Base-by-base conservation (phyloP, 35 echinoderm and acorn worm genomes). In the Antedon bifida region DNA sequence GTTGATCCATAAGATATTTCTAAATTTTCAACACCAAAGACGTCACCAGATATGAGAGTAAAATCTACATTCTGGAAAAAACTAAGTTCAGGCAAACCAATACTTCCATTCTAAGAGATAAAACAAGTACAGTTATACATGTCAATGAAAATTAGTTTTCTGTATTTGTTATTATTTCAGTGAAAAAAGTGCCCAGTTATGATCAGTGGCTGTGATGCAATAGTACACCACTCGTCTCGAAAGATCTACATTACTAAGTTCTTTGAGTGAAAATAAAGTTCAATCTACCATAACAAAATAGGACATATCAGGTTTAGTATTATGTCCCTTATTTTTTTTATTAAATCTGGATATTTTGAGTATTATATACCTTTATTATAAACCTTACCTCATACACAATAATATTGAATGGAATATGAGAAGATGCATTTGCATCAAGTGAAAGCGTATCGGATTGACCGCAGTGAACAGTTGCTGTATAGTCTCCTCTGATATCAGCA, bases 311-410 rank as follows among this genome's bases (percentile, higher is more conserved):
- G n/a, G n/a, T n/a, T n/a, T n/a, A n/a, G n/a, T n/a, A n/a, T n/a
- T n/a, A n/a, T n/a, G n/a, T n/a, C n/a, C n/a, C n/a, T n/a, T n/a
- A n/a, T n/a, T n/a, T n/a, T n/a, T n/a, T n/a, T n/a, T n/a, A n/a
- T n/a, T n/a, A n/a, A n/a, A n/a, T n/a, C n/a, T n/a, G n/a, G n/a
- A n/a, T n/a, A n/a, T n/a, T n/a, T n/a, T n/a, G n/a, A n/a, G n/a
- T n/a, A n/a, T n/a, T n/a, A n/a, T n/a, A n/a, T n/a, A n/a, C n/a
- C n/a, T n/a, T n/a, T n/a, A n/a, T 4, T 32, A 31, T 77, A 3
- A 16, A 33, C 38, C 77, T 35, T 85, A 96, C 92, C 92, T 96
- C 77, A 83, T 96, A 96, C 0, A 96, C 80, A 1, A 85, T 46
- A 5, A 96, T 35, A 83, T 75, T 85, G 42, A 96, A 96, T 29